Base-by-base conservation (phyloP, 2,797 vertebrate species). In the Danio tinwini region DNA sequence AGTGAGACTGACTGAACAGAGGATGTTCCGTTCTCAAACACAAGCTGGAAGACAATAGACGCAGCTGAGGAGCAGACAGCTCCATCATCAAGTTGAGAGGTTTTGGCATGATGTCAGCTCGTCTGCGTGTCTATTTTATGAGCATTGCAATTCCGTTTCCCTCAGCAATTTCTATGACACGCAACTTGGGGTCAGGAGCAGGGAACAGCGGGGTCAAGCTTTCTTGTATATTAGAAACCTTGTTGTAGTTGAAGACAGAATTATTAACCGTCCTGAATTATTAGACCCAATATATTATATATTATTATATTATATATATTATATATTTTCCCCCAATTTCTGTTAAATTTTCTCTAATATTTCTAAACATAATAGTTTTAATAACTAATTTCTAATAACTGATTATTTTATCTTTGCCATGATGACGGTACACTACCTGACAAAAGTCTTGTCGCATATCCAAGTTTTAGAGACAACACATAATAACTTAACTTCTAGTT, bases 71-170 rank as follows among this genome's bases (percentile, higher is more conserved):
- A 39, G 72, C 64, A 65, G 71, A 80, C 37, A 40, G 80, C 81
- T 47, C 42, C 40, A 69, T 67, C 40, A 44, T 50, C 77, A 63
- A 72, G 59, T 72, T 79, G 49, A 72, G 47, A 13, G 58, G 21
- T 78, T 74, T 45, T 72, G 14, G 40, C 45, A 65, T 78, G 73
- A 83, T 72, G 73, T 78, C 80, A 82, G 70, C 74, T 4, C 12
- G 5, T 62, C 81, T 44, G 39, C 21, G 10, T 7, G 39, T 67
- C 58, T 40, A 55, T 76, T 83, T 74, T 77, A 40, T 8, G 42
- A 80, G 45, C 59, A 49, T 21, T 37, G 53, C 6, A 47, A 16
- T 74, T 69, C 68, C 45, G 21, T 19, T 12, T 44, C 39, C 47
- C 71, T 58, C 62, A 74, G 42, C 56, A 61, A 29, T 39, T 77